Base-by-base conservation (phyloP, 2,797 vertebrate genomes). In the Macropodus opercularis region DNA sequence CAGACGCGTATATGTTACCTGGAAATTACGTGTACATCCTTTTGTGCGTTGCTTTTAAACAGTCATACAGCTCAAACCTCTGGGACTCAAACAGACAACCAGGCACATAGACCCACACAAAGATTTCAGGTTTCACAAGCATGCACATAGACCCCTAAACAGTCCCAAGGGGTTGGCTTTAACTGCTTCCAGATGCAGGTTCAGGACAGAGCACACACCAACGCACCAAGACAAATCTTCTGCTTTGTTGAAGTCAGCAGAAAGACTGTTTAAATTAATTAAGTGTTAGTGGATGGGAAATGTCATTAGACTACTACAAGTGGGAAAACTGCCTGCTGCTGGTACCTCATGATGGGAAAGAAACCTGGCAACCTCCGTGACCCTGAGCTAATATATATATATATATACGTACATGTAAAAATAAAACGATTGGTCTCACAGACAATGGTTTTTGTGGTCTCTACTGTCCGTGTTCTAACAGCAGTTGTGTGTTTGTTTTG, bases 81-180 rank as follows among this genome's bases (percentile, higher is more conserved):
- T 43, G 24, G 56, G 63, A 55, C 46, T 58, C 64, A 70, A 42
- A 63, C 47, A 71, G 35, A 31, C 61, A 42, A 54, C 17, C 32
- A 47, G 26, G 58, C 36, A 63, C 59, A 68, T 50, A 70, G 57
- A 77, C 64, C 64, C 75, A 70, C 66, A 75, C 40, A 75, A 36
- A 75, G 62, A 84, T 83, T 84, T 84, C 72, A 85, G 83, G 83
- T 89, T 91, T 89, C 89, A 89, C 84, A 81, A 90, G 86, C 82
- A 50, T 79, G 70, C 85, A 81, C 77, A 69, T 63, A 80, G 84
- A 89, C 63, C 83, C 77, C 86, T 82, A 84, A 89, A 89, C 83
- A 88, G 85, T 87, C 85, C 81, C 81, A 64, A 80, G 80, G 78
- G 86, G 75, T 77, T 83, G 69, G 56, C 68, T 85, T 83, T 87